Base-by-base conservation (phyloP, 2,113 vertebrate genomes). In the Laticauda colubrina region DNA sequence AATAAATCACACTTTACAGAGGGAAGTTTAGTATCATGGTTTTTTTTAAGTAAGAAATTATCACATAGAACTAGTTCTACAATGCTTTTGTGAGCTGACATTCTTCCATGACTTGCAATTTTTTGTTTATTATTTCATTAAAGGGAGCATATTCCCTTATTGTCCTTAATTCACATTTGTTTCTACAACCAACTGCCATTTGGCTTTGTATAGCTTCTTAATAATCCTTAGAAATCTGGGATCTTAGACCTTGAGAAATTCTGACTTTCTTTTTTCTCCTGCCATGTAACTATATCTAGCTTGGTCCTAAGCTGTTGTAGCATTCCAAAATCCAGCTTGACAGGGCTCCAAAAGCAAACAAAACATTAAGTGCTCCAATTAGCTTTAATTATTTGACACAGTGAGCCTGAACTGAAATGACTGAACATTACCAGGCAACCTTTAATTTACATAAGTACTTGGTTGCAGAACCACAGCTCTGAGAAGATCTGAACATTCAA, bases 341-440 rank as follows among this genome's bases (percentile, higher is more conserved):
- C 94, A 92, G 92, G 90, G 86, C 95, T 95, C 93, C 93, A 96
- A 94, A 97, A 96, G 87, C 91, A 94, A 96, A 95, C 90, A 95
- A 94, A 93, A 96, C 96, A 97, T 96, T 96, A 97, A 96, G 94
- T 7, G 45, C 95, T 96, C 95, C 96, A 96, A 96, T 97, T 96
- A 97, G 94, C 96, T 97, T 96, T 96, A 97, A 96, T 95, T 94
- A 96, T 92, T 95, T 88, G 54, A 93, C 0, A 0, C 94, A 96
- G 92, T 45, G 87, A 96, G 93, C 64, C 29, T 69, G 64, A 69
- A 69, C 64, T 69, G 64, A 90, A 96, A 91, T 90, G 93, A 95
- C 96, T 95, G 92, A 92, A 95, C 94, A 95, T 96, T 95, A 96
- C 94, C 94, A 95, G 94, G 93, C 93, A 95, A 94, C 91, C 95